Evolutionary conservation across 2,113 vertebrate species (phyloP).

Genomic region (Sclerurus mexicanus): DNA sequence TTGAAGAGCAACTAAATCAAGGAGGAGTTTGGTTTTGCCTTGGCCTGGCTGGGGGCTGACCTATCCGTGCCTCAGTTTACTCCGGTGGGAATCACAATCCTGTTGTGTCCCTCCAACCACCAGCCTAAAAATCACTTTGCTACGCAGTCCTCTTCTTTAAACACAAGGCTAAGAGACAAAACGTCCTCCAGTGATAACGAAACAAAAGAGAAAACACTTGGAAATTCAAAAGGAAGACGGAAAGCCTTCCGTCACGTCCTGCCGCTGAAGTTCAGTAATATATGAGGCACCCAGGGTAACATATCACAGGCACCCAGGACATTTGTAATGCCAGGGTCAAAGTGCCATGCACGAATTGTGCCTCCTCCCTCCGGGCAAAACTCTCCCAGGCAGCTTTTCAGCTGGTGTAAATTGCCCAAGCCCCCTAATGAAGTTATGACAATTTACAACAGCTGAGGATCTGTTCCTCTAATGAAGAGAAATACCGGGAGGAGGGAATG

Average conservation of each 20-base stretch:
- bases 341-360: background rate
- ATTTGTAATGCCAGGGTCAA: conserved; percentile 8
- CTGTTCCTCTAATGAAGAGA: conserved; percentile 15
- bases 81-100: background rate
- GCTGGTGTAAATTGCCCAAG: conserved; percentile 20
- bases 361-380: background rate
- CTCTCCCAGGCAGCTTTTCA: background rate
- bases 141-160: background rate
- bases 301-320: background rate
- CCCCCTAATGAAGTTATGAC: conserved; percentile 1
- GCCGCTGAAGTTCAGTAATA: background rate
- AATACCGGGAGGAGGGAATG: background rate
- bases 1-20: background rate
- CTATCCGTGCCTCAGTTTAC: background rate
- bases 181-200: background rate
- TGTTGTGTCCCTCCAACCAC: background rate
- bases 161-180: background rate
- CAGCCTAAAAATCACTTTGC: background rate
- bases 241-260: background rate
- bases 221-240: background rate
- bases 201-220: background rate
- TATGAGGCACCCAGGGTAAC: background rate
- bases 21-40: background rate
- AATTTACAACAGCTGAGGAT: conserved; percentile 30
- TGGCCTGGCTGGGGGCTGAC: too few species aligned